Evolutionary conservation across 2,888 invertebrate genomes (phyloP), one percentile per base, ranked within the genome.

Genomic region (Eucera pruinosa): DNA sequence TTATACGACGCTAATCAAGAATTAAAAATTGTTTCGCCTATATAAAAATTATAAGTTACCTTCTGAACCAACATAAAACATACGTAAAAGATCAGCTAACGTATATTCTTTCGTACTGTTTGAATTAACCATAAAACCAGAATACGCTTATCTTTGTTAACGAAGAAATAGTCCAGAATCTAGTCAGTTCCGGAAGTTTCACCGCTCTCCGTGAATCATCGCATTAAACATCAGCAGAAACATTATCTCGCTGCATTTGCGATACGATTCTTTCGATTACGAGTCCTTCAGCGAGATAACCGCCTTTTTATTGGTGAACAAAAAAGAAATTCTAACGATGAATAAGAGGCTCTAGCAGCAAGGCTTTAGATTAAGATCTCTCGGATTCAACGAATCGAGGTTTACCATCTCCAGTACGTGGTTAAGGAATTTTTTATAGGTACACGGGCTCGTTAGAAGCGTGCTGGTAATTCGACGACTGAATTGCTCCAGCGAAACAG

Each of bases 391-490:
- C 23, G 66, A 47, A 55, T 66, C 55, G 65, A 36, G 57, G 41
- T n/a, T 47, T 9, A 18, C 55, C 47, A 47, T 55, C 55, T 23
- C 54, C 20, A 54, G 41, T 65, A 23, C 54, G 33, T 9, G 45
- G 57, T 43, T 36, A 36, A 47, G 5, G 25, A 57, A 66, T 57
- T 41, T 33, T 36, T 72, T 52, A 67, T 50, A 47, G 30, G 25
- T 47, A 33, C 36, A 36, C 50, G 11, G 57, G 57, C 41, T 45
- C 25, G 50, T 45, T 30, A 74, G 66, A 55, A 20, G 36, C 65
- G 43, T 23, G 50, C n/a, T 20, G 61, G 64, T 47, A 71, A 77
- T 78, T 74, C 65, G 64, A 83, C 68, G 66, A 48, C 23, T 50
- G 39, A 57, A 64, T 68, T 55, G 60, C 45, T 25, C 25, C 33